Evolutionary conservation across 1,140 invertebrate species (phyloP).

Genomic region (Charaxes varanes): DNA sequence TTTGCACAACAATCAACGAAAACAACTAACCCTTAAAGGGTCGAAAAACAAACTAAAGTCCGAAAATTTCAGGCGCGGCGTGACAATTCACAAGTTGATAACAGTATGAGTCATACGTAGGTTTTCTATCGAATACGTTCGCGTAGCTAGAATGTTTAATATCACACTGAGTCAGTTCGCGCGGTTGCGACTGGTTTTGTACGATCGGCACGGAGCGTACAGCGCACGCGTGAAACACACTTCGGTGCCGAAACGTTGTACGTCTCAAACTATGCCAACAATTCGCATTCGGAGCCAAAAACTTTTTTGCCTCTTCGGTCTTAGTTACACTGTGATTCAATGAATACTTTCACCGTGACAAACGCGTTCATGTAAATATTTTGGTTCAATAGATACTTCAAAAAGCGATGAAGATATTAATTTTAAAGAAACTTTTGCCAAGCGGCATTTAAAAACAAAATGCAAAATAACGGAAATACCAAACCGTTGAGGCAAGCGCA

Average conservation of each 20-base stretch:
- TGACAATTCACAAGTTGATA: slow-evolving; percentile 52
- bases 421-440: slow-evolving; percentile 6
- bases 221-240: slow-evolving; percentile 53
- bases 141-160: slow-evolving; percentile 63
- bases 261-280: slow-evolving; percentile 45
- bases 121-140: slow-evolving; percentile 42
- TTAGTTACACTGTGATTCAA: slow-evolving; percentile 51
- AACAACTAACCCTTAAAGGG: slow-evolving; percentile 17
- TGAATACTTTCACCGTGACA: slow-evolving; percentile 53
- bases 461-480: slow-evolving; percentile 8
- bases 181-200: slow-evolving; percentile 61
- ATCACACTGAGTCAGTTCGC: slow-evolving; percentile 67
- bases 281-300: slow-evolving; percentile 59
- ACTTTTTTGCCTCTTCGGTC: slow-evolving; percentile 34
- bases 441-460: slow-evolving; percentile 3
- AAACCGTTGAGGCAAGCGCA: neutral
- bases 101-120: slow-evolving; percentile 58
- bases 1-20: slow-evolving; percentile 44
- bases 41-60: slow-evolving; percentile 20
- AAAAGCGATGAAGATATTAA: slow-evolving; percentile 5
- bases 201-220: slow-evolving; percentile 34
- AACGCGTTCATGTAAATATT: slow-evolving; percentile 24
- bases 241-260: slow-evolving; percentile 37
- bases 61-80: slow-evolving; percentile 33
- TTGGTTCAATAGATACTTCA: slow-evolving; percentile 10